phyloP scores from a whole-genome alignment of 35 echinoderm and acorn worm genomes.

The Lytechinus pictus region DNA sequence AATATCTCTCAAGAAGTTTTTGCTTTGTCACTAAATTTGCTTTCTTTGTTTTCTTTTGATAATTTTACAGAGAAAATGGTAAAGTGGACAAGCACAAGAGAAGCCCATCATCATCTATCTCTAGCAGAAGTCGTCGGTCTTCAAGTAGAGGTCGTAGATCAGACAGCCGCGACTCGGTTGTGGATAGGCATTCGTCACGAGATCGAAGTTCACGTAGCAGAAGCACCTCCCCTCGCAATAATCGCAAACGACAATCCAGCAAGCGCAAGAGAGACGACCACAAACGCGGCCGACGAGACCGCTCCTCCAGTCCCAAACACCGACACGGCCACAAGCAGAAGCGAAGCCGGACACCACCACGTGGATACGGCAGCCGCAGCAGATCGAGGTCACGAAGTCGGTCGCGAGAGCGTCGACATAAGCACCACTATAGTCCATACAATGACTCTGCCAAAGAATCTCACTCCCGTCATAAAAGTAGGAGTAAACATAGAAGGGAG shows the following conservation, averaged over 20 bases:
- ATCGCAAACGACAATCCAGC: constrained; percentile 37
- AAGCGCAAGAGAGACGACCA: constrained; percentile 28
- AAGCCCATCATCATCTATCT: neutral
- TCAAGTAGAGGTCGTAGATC: constrained; percentile 26
- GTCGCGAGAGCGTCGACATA: constrained; percentile 29
- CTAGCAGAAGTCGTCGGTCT: neutral
- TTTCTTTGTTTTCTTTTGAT: neutral
- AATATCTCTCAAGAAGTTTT: too few relatives aligned
- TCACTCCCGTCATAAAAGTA: constrained; percentile 30
- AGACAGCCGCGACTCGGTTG: neutral
- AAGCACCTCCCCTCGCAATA: constrained; percentile 20
- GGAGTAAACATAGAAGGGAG: constrained; percentile 38
- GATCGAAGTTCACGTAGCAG: constrained; percentile 37
- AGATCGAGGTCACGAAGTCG: neutral
- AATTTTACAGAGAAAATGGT: constrained; percentile 1
- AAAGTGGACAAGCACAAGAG: constrained; percentile 34
- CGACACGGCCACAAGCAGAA: constrained; percentile 31
- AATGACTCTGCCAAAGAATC: constrained; percentile 37
- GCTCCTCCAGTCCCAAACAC: constrained; percentile 28
- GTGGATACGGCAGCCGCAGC: constrained; percentile 28
- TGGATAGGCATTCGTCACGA: constrained; percentile 19
- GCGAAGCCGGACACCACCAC: neutral
- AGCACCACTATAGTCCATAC: constrained; percentile 50
- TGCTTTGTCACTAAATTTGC: too few relatives aligned
- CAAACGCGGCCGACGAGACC: constrained; percentile 14